Evolutionary conservation across 37 sponge, comb jelly and placozoan genomes (phyloP).

Genomic region (Spongilla lacustris): DNA sequence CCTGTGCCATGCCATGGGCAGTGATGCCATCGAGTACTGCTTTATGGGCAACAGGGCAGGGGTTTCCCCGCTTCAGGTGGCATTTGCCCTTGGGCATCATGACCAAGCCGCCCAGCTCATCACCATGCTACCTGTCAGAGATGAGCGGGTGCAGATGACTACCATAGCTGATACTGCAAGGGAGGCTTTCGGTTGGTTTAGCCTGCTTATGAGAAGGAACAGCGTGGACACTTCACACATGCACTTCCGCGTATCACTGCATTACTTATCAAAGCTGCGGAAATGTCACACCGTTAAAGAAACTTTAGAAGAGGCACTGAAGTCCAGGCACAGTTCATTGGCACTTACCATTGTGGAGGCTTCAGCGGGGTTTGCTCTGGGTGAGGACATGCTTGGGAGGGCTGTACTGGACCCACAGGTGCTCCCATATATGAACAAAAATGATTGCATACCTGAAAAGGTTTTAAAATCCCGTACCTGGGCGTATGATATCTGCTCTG

Average conservation of each 20-base stretch:
- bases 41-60: not conserved
- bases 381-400: not conserved
- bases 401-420: not conserved
- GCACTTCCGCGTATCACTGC: not conserved
- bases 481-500: not conserved
- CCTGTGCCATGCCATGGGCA: constrained; percentile 2
- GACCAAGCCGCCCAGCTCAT: not conserved
- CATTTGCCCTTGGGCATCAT: constrained; percentile 36
- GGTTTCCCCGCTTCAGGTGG: constrained; percentile 25
- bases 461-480: not conserved
- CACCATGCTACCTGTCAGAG: not conserved
- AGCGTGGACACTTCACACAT: not conserved
- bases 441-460: not conserved
- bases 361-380: constrained; percentile 11
- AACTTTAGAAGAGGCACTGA: not conserved
- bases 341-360: not conserved
- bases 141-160: not conserved
- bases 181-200: not conserved
- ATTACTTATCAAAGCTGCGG: not conserved
- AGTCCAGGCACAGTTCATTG: not conserved
- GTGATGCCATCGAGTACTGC: constrained; percentile 7
- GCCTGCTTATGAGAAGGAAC: not conserved
- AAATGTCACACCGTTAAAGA: not conserved
- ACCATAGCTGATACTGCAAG: not conserved
- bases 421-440: not conserved